A percentile compares a stretch with the other conserved stretches of the same genome.
Evolutionary conservation across 2,888 invertebrate species (phyloP).

Genomic region (Yponomeuta sedellus): DNA sequence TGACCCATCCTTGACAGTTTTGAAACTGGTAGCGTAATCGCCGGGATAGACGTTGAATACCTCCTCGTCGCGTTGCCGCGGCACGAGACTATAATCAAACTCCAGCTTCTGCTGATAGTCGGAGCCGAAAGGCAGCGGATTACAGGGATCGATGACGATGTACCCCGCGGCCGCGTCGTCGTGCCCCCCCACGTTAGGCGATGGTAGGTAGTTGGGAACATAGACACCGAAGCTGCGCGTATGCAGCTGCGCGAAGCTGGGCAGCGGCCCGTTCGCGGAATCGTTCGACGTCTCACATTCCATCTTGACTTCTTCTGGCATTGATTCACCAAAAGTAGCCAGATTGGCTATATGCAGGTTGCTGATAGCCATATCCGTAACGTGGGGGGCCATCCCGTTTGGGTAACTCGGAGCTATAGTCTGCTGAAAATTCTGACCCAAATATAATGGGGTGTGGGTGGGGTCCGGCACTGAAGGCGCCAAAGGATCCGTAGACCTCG

Average conservation of each 20-base stretch:
- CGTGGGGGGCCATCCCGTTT: constrained; percentile 92
- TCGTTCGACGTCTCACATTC: constrained; percentile 63
- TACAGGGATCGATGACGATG: constrained; percentile 62
- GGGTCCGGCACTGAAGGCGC: constrained; percentile 75
- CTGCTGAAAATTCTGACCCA: constrained; percentile 77
- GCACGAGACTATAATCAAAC: constrained; percentile 59
- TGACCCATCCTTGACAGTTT: constrained; percentile 43
- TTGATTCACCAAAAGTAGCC: constrained; percentile 89
- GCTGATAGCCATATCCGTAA: constrained; percentile 85
- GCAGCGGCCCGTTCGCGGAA: constrained; percentile 70
- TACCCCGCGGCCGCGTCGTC: constrained; percentile 72
- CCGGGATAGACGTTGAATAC: constrained; percentile 41
- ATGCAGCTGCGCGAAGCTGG: constrained; percentile 81
- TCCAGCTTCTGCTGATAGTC: constrained; percentile 54
- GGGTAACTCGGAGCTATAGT: constrained; percentile 83
- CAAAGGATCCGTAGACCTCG: constrained; percentile 78
- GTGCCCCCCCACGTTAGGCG: constrained; percentile 88
- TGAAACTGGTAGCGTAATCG: constrained; percentile 36
- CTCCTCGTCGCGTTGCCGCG: constrained; percentile 53
- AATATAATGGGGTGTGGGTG: constrained; percentile 78
- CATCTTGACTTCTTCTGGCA: constrained; percentile 68
- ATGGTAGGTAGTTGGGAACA: constrained; percentile 75
- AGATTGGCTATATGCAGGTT: constrained; percentile 81
- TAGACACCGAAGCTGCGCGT: constrained; percentile 75
- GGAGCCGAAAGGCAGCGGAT: constrained; percentile 55